Percentiles rank a stretch among this genome's conserved stretches.
These are phyloP conservation scores for Phalanger gymnotis DNA, from an alignment of 2,797 vertebrate species.

Conservation along the genomic window DNA sequence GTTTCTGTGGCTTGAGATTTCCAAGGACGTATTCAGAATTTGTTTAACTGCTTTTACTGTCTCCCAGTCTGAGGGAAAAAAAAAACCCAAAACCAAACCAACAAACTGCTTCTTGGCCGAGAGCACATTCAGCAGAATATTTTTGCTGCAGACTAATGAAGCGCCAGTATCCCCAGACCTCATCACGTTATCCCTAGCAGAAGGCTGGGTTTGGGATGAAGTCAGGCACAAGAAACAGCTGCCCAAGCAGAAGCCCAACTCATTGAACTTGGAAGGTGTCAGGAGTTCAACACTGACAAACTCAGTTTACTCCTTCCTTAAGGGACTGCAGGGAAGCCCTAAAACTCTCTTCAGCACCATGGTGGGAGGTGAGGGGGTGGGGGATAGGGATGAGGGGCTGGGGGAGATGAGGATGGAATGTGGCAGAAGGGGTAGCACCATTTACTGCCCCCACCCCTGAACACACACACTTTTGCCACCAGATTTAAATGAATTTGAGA, in stretches of 20 bases:
- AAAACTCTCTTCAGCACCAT: background rate
- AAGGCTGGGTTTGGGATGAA: background rate
- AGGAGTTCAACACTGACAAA: background rate
- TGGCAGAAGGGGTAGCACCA: background rate
- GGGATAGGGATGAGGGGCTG: too few species aligned
- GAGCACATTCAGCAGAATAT: background rate
- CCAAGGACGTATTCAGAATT: background rate
- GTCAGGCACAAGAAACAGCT: background rate
- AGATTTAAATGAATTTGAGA: background rate
- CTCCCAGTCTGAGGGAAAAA: background rate
- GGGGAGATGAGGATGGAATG: too few species aligned
- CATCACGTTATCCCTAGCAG: background rate
- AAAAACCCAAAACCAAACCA: background rate
- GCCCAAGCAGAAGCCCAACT: background rate
- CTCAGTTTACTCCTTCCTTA: background rate
- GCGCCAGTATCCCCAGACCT: background rate
- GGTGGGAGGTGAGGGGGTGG: too few species aligned
- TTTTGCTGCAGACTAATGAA: background rate
- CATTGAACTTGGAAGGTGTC: background rate
- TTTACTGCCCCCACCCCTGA: background rate
- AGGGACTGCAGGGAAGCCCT: background rate
- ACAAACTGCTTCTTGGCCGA: background rate
- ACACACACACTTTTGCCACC: background rate
- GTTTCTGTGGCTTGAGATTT: background rate
- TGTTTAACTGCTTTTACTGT: background rate